phyloP scores from a whole-genome alignment of 2,797 vertebrate genomes.

The Falco columbarius region DNA sequence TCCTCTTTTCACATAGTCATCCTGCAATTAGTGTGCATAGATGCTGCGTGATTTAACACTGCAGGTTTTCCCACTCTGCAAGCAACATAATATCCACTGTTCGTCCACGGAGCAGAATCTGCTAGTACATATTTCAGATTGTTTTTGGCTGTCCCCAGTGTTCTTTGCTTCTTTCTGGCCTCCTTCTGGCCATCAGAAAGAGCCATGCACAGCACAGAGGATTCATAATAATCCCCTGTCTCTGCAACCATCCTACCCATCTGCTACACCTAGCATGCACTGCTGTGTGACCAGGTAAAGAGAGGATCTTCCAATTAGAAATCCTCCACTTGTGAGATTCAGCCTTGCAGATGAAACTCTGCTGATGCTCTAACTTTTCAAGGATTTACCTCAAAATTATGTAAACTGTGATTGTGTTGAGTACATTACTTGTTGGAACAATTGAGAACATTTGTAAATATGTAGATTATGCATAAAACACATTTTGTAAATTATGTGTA shows the following conservation, averaged over 20 bases:
- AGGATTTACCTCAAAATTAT: constrained; percentile 77
- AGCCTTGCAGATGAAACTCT: background rate
- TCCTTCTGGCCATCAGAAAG: background rate
- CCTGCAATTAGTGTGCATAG: background rate
- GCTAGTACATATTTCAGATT: background rate
- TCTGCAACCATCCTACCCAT: background rate
- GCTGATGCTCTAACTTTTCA: constrained; percentile 35
- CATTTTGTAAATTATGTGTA: constrained; percentile 69
- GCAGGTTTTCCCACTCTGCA: background rate
- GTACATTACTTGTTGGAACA: constrained; percentile 57
- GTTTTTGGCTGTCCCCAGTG: background rate
- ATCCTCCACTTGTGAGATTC: background rate
- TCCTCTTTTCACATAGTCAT: background rate
- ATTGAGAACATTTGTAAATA: constrained; percentile 71
- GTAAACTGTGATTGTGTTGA: constrained; percentile 76
- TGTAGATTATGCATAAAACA: constrained; percentile 62
- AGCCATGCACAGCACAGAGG: background rate
- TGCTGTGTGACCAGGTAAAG: background rate
- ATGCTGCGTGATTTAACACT: rapidly evolving
- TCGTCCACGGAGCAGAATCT: background rate
- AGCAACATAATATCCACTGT: background rate
- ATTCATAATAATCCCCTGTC: background rate
- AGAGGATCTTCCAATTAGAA: background rate
- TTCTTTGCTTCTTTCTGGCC: background rate
- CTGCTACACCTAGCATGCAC: background rate